Base-by-base conservation (phyloP, 2,888 invertebrate genomes). In the Drosophila mettleri region DNA sequence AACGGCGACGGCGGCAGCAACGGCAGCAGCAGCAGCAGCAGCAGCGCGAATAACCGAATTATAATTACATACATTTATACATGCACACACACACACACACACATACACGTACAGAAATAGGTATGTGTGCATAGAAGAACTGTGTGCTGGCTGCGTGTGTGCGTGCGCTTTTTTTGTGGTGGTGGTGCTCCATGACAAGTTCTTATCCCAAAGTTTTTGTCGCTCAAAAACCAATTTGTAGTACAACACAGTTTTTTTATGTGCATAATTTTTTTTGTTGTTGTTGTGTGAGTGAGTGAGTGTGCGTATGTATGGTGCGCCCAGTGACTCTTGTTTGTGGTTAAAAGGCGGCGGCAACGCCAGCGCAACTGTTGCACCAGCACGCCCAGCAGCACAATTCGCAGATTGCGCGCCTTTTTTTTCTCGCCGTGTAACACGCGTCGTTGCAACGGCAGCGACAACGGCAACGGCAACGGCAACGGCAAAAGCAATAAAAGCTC, bases 311-410 rank as follows among this genome's bases (percentile, higher is more conserved):
- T 24, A 5, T 55, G 64, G 64, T 64, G 31, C 52, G 16, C 45
- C 33, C 27, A 48, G 53, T 52, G 48, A 34, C 55, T 33, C 48
- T 18, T 36, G 51, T 43, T 38, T 18, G 43, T 10, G 54, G 22
- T 20, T 29, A 38, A 48, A 48, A 48, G 22, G 38, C 49, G 4
- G 31, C 31, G 12, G 24, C 43, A 43, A 27, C 45, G 46, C 29
- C 46, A 36, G 57, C 62, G 58, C 84, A 78, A 78, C 78, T 78
- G 78, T 78, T 78, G 78, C 78, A 64, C 80, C 63, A 59, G 29
- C 29, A 33, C 43, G 24, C 14, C n/a, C 55, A 41, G 12, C 20
- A 22, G 16, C 63, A 46, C 29, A 33, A 24, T 3, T 39, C 38
- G 18, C 51, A 41, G 41, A 52, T 71, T 65, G 77, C 74, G 74